Evolutionary conservation across 2,888 invertebrate genomes (phyloP), one percentile per base, ranked within the genome.

Genomic region (Parthenolecanium corni): DNA sequence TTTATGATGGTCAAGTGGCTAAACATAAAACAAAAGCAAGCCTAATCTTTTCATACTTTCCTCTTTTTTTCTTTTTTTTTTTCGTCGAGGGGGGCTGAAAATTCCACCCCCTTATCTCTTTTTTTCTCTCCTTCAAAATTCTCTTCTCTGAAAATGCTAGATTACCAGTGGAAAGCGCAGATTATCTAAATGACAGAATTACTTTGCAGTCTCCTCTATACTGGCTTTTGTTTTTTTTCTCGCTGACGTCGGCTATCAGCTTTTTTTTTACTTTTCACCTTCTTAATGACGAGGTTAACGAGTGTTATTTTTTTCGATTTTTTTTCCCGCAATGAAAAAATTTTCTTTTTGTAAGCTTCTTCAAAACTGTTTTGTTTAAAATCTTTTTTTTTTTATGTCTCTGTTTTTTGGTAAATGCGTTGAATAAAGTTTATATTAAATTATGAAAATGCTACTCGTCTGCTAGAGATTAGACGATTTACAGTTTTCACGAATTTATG

Each of bases 121-220:
- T 31, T 31, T 31, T 31, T 31, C 31, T 4, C 9, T 9, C 9
- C 31, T 31, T 31, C 31, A 31, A 31, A 31, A 9, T n/a, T 31
- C 31, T 31, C 31, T 4, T 31, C 31, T 31, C 31, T 31, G 21
- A 49, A 49, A 58, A 38, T 21, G 58, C 49, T 47, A 58, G 58
- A 58, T 58, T 58, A 58, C 58, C 51, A 47, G 31, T 12, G 25
- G 49, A 49, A 31, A 57, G 57, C 47, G 58, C 58, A 58, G 58
- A 58, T 58, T 58, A 58, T 58, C 58, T 58, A 58, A 58, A 58
- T 58, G 58, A 51, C 58, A 58, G 58, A 58, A 58, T 58, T 58
- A 58, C 58, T 58, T 47, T 36, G 57, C 49, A 23, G 21, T 11
- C 14, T 49, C 23, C 11, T 12, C 49, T 31, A 9, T 6, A 9